Conservation (phyloP, 2,888 invertebrate species). For the Neoaliturus tenellus region DNA sequence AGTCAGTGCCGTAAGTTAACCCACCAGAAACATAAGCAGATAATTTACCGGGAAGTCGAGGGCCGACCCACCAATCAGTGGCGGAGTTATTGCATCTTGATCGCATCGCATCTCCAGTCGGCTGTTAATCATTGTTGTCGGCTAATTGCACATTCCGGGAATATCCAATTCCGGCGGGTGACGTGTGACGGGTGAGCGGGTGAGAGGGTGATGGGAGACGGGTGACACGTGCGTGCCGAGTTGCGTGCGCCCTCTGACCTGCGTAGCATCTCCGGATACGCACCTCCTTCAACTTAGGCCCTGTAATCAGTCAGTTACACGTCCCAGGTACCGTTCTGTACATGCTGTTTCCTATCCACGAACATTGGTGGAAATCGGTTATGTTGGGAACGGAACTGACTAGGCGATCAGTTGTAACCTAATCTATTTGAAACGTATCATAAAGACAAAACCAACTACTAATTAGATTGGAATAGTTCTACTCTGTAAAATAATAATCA, state of each 20-base stretch:
- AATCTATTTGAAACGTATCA: too few relatives aligned
- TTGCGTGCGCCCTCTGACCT: constrained; percentile 4
- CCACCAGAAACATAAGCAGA: not conserved
- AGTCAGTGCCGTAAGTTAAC: not conserved
- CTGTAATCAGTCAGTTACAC: constrained; percentile 26
- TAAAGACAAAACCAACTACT: too few relatives aligned
- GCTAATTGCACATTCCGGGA: constrained; percentile 18
- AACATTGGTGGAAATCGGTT: not conserved
- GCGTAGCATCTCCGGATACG: not conserved
- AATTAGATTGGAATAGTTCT: too few relatives aligned
- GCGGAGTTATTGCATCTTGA: not conserved
- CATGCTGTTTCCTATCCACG: not conserved
- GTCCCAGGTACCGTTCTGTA: constrained; percentile 12
- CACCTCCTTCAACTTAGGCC: constrained; percentile 23
- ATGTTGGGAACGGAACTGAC: not conserved
- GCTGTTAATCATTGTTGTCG: constrained; percentile 12
- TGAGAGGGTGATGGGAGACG: not conserved
- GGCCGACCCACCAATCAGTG: not conserved
- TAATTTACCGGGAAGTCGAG: not conserved
- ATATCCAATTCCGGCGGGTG: not conserved
- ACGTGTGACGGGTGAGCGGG: too few relatives aligned
- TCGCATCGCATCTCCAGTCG: not conserved
- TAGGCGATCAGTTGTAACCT: too few relatives aligned
- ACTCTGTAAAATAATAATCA: too few relatives aligned
- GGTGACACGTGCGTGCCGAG: not conserved